Evolutionary conservation across 2,113 vertebrate species (phyloP), one percentile per base, ranked within the genome.

Genomic region (Panthera leo): DNA sequence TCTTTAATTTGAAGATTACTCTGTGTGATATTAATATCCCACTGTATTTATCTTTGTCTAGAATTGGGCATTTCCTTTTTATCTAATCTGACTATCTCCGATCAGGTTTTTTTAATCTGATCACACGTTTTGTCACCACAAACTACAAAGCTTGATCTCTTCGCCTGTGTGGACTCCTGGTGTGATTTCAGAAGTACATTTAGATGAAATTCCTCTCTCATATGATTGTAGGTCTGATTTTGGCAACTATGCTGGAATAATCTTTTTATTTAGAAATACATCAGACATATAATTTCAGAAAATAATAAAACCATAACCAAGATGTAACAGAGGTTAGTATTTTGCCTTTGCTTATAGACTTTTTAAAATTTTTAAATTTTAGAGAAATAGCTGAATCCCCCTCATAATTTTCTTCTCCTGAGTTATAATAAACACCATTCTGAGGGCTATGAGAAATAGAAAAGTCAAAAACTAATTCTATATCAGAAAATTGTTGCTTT

Each of bases 91-190:
- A 73, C 1, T n/a, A 73, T n/a, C 39, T 48, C 48, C 36, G 51
- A 73, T 91, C 42, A 53, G 1, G 53, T 42, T 75, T 92, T 21
- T 31, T 10, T 2, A 27, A 93, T 91, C 23, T 65, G n/a, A 63
- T 58, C 27, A 29, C 25, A 85, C 29, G 7, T 70, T 70, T 70
- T 86, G 16, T 73, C n/a, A 80, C 23, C 63, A 53, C 36, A 76
- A 42, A 63, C 51, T 93, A 85, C 51, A 94, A 94, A 78, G 3
- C 53, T 85, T 94, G 31, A 94, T 71, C 11, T 65, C 48, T 96
- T 63, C 18, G 36, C 18, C 25, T 79, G 8, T 78, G 71, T 89
- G 2, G 18, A 58, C 7, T 23, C 36, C 45, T 82, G 5, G 5
- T 39, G 3, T 87, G 34, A 91, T 75, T 65, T 80, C 1, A 0